Base-by-base conservation (phyloP, 2,113 vertebrate genomes). In the Prochilodus magdalenae region DNA sequence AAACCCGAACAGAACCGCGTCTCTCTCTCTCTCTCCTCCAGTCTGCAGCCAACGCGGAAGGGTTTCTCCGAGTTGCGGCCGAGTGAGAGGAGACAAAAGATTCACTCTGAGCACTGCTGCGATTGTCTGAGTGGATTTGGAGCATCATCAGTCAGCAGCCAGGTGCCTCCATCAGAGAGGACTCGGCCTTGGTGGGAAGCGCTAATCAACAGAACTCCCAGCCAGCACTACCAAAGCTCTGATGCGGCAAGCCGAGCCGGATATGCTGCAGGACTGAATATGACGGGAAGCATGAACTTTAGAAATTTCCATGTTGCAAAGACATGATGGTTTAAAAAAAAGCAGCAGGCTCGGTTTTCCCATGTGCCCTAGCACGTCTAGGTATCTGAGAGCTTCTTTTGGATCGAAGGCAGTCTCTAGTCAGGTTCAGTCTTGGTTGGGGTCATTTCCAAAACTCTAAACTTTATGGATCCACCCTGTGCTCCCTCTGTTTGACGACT, bases 31-130 rank as follows among this genome's bases (percentile, higher is more conserved):
- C n/a, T n/a, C n/a, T n/a, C n/a, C n/a, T n/a, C n/a, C 55, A 59
- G 24, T 59, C 55, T 59, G 55, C 55, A 5, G n/a, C 20, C 55
- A 12, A 6, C 5, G 55, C 10, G 6, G 20, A 22, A 5, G 55
- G 53, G 16, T 55, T 55, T 26, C 59, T 33, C 0, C 29, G 26
- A 22, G 26, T 12, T 26, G 1, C 30, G 27, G 5, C 72, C 18
- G 8, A 67, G 69, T 33, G 78, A 73, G 27, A 63, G 36, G 36
- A 80, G 78, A 60, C 78, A 73, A 80, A 80, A 80, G 78, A 72
- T 80, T 62, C 78, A 73, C 67, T 80, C 69, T 7, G 69, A 73
- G 78, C 30, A 5, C 40, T 16, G 55, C 53, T 79, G 77, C 44
- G 77, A 72, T 60, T 73, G 78, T 80, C 78, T 36, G 40, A 63